A percentile compares a stretch with the other conserved stretches of the same genome.
Evolutionary conservation across 2,888 invertebrate species (phyloP).

Genomic region (Tridacna crocea): DNA sequence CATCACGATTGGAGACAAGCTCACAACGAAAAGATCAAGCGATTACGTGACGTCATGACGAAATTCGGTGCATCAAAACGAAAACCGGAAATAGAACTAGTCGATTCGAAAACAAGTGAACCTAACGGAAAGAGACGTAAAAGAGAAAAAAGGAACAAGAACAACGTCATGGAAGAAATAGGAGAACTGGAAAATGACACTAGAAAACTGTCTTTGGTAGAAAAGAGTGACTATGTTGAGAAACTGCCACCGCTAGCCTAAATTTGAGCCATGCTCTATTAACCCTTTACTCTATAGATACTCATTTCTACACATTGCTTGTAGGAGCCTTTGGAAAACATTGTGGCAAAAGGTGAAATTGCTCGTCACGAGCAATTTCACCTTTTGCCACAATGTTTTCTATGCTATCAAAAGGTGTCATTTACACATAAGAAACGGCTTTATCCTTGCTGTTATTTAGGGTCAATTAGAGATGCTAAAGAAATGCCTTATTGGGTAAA

Average conservation of each 20-base stretch:
- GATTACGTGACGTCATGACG: conserved; percentile 33
- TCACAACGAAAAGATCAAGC: conserved; percentile 32
- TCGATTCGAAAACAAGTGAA: neutral
- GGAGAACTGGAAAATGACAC: neutral
- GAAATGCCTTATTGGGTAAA: too few species aligned
- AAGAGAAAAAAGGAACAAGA: neutral
- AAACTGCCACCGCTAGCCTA: conserved; percentile 8
- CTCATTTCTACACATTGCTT: too few species aligned
- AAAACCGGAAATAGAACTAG: neutral
- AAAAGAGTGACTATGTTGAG: conserved; percentile 8
- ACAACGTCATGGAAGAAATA: neutral
- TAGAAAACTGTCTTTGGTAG: neutral
- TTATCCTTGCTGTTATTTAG: too few species aligned
- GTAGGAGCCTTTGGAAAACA: too few species aligned
- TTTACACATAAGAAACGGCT: too few species aligned
- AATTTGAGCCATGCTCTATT: too few species aligned
- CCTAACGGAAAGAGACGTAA: neutral
- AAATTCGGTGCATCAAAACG: neutral
- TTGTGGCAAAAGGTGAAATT: too few species aligned
- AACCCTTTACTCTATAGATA: too few species aligned
- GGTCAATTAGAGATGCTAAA: too few species aligned
- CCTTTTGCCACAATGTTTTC: too few species aligned
- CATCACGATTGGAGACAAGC: conserved; percentile 51
- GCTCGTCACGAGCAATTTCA: too few species aligned
- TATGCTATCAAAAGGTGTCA: too few species aligned